Conservation (phyloP, 2,797 vertebrate genomes). For the Premnoplex brunnescens region DNA sequence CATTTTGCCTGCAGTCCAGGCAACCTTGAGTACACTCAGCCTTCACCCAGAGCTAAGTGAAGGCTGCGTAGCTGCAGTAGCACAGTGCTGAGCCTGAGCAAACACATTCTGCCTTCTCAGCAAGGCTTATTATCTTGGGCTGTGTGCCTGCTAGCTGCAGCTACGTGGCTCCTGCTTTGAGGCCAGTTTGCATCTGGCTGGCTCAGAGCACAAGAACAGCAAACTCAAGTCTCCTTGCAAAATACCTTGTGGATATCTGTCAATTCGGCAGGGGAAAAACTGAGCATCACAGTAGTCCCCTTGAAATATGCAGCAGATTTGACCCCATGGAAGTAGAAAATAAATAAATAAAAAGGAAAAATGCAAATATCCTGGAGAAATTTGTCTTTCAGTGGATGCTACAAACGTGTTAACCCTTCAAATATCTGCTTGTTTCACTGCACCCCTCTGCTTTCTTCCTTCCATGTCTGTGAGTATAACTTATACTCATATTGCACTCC, state of each 20-base stretch:
- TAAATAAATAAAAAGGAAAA: not conserved
- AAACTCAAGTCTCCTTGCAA: not conserved
- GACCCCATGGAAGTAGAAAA: too few relatives aligned
- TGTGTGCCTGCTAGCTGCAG: not conserved
- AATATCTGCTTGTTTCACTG: not conserved
- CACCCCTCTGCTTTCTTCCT: not conserved
- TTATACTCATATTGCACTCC: not conserved
- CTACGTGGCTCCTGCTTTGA: not conserved
- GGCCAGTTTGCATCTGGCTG: not conserved
- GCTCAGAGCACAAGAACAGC: not conserved
- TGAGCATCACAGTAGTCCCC: not conserved
- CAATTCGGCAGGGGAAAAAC: not conserved
- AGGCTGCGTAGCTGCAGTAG: not conserved
- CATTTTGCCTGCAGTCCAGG: not conserved
- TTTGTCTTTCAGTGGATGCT: not conserved
- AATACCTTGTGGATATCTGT: not conserved
- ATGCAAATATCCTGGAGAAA: not conserved
- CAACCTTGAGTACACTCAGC: accelerated
- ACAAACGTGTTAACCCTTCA: not conserved
- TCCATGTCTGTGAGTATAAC: not conserved
- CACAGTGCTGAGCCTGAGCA: not conserved
- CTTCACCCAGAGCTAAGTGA: not conserved
- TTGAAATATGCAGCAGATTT: not conserved
- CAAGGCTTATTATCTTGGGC: not conserved
- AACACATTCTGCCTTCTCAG: not conserved